A percentile compares a stretch with the other conserved stretches of the same genome.
phyloP scores from a whole-genome alignment of 2,113 vertebrate species.

The Pimephales promelas region DNA sequence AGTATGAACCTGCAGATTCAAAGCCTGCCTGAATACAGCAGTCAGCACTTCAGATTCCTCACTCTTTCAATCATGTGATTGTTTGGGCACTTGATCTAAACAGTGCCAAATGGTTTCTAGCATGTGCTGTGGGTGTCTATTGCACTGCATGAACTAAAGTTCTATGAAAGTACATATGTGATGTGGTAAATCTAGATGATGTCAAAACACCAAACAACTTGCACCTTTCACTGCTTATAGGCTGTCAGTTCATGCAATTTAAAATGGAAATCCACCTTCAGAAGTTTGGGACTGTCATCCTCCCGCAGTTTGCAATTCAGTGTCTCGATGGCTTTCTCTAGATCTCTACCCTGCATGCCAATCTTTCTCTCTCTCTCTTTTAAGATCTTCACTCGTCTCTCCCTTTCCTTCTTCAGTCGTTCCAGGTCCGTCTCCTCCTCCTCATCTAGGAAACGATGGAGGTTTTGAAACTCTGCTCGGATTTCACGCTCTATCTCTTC shows the following conservation, averaged over 20 bases:
- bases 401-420: conserved; percentile 66
- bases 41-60: conserved; percentile 11
- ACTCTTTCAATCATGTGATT: conserved; percentile 25
- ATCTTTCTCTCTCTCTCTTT: conserved; percentile 76
- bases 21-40: not conserved
- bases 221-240: conserved; percentile 11
- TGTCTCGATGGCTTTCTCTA: conserved; percentile 70
- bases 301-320: conserved; percentile 74
- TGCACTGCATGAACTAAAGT: not conserved
- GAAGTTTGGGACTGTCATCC: conserved; percentile 72
- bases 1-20: not conserved
- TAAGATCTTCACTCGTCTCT: conserved; percentile 70
- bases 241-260: conserved; percentile 6
- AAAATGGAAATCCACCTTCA: conserved; percentile 69
- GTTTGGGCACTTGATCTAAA: conserved; percentile 18
- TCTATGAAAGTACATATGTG: not conserved
- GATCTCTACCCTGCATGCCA: conserved; percentile 66
- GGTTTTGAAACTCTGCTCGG: conserved; percentile 74
- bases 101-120: conserved; percentile 47
- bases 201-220: not conserved
- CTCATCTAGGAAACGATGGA: conserved; percentile 74
- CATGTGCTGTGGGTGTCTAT: conserved; percentile 45
- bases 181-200: not conserved
- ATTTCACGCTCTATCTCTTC: conserved; percentile 73
- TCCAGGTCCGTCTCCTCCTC: conserved; percentile 72